phyloP scores from a whole-genome alignment of 23 tunicate genomes.

The Botrylloides violaceus region DNA sequence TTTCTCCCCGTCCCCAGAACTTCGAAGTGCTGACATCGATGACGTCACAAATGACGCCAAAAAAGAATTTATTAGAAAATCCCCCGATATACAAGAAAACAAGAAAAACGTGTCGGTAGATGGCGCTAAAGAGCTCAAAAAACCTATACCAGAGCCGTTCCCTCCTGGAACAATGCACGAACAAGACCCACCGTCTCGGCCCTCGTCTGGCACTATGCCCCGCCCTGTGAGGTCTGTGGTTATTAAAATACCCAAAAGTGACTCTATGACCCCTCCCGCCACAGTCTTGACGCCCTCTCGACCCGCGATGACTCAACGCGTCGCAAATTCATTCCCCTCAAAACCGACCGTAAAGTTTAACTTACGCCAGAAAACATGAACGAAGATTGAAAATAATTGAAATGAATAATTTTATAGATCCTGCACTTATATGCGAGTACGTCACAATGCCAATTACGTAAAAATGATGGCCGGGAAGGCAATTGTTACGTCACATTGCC shows the following conservation, averaged over 20 bases:
- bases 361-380: too few relatives aligned
- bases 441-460: too few relatives aligned
- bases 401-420: too few relatives aligned
- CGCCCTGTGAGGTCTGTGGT: constrained; percentile 14
- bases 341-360: too few relatives aligned
- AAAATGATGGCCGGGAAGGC: too few relatives aligned
- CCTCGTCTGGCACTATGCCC: constrained; percentile 16
- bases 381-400: too few relatives aligned
- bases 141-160: background rate
- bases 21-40: background rate
- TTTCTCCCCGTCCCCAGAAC: background rate
- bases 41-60: background rate
- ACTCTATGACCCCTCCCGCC: background rate
- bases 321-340: background rate
- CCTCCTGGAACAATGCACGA: background rate
- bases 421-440: too few relatives aligned
- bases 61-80: background rate
- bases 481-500: too few relatives aligned
- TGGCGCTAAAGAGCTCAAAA: background rate
- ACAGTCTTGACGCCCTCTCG: background rate
- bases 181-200: constrained; percentile 3
- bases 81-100: background rate
- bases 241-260: constrained; percentile 4
- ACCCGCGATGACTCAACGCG: background rate
- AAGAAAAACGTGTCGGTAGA: background rate